These are phyloP conservation scores for Brienomyrus longianalis DNA, from an alignment of 2,113 vertebrate genomes.

Conservation along the genomic window DNA sequence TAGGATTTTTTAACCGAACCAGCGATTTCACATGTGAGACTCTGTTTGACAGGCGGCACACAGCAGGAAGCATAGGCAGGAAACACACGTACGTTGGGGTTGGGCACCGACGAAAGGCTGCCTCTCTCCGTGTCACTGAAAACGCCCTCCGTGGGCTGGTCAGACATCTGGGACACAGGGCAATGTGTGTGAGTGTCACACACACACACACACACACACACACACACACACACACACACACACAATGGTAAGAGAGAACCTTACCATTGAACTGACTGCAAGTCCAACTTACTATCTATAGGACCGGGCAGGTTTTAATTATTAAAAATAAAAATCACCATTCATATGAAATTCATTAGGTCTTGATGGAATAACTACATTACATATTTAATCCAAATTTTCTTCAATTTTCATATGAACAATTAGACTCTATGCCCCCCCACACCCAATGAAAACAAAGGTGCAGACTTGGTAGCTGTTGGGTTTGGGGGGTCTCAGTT, in stretches of 20 bases:
- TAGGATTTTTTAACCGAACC: background rate
- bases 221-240: background rate
- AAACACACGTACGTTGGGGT: slow-evolving; percentile 69
- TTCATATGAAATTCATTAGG: background rate
- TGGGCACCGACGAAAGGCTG: slow-evolving; percentile 75
- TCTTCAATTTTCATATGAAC: background rate
- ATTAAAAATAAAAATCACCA: background rate
- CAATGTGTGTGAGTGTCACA: no score
- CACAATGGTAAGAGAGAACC: background rate
- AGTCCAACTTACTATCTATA: background rate
- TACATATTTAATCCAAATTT: background rate
- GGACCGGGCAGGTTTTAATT: background rate
- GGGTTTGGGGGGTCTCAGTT: slow-evolving; percentile 65
- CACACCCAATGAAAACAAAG: background rate
- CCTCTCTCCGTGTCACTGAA: slow-evolving; percentile 76
- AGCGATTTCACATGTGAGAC: background rate
- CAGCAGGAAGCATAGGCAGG: background rate
- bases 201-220: background rate
- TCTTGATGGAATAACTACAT: background rate
- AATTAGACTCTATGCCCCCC: background rate
- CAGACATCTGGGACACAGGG: slow-evolving; percentile 69
- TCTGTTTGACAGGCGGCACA: background rate
- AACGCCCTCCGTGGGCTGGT: slow-evolving; percentile 67
- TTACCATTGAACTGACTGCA: background rate
- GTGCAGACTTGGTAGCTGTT: slow-evolving; percentile 71